These are phyloP conservation scores for Heliconius hermathena DNA, from an alignment of 1,140 invertebrate genomes.

Conservation along the genomic window DNA sequence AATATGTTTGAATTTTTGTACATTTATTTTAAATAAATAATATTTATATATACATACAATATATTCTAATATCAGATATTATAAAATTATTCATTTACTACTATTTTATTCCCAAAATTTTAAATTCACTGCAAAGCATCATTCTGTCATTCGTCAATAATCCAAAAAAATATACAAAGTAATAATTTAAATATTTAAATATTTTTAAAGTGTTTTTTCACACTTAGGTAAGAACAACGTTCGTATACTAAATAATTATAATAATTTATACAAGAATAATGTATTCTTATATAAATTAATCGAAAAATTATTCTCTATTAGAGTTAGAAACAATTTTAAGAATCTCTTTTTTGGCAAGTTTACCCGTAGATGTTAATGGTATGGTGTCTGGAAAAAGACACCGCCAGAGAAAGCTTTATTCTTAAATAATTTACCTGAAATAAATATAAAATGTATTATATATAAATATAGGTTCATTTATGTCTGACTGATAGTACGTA, in stretches of 20 bases:
- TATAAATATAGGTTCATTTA: too few species aligned
- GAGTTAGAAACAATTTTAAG: slow-evolving; percentile 41
- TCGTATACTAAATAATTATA: too few species aligned
- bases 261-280: neutral
- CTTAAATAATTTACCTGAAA: slow-evolving; percentile 64
- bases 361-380: slow-evolving; percentile 84
- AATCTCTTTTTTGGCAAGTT: slow-evolving; percentile 80
- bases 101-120: neutral
- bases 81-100: neutral
- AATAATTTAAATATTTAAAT: neutral
- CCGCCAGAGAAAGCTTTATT: slow-evolving; percentile 81
- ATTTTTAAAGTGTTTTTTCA: too few species aligned
- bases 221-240: too few species aligned
- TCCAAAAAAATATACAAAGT: neutral
- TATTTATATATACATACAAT: neutral
- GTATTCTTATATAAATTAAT: neutral
- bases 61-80: neutral
- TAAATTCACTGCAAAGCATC: neutral
- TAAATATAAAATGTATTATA: slow-evolving; percentile 23
- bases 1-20: too few species aligned
- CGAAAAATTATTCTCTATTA: slow-evolving; percentile 42
- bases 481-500: too few species aligned
- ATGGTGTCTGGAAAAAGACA: slow-evolving; percentile 82
- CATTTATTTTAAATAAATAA: too few species aligned
- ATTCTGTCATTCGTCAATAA: neutral